Evolutionary conservation across 2,888 invertebrate species (phyloP).

Genomic region (Linnaemya vulpina): DNA sequence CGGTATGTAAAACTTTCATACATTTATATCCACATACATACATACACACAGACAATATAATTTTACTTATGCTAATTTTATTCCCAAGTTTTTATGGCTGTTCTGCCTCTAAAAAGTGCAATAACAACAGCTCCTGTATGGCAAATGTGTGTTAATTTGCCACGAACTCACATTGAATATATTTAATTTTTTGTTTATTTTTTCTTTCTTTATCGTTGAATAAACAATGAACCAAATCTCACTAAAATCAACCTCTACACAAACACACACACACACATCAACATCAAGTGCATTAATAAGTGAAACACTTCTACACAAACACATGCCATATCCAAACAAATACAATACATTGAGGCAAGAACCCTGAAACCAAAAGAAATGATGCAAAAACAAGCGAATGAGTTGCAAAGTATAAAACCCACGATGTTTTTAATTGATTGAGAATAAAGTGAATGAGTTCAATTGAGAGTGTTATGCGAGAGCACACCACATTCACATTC

Average conservation of each 20-base stretch:
- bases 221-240: slow-evolving; percentile 57
- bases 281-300: neutral
- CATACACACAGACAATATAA: slow-evolving; percentile 23
- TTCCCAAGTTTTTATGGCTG: neutral
- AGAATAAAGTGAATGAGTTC: neutral
- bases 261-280: neutral
- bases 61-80: slow-evolving; percentile 33
- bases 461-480: neutral
- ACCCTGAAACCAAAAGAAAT: slow-evolving; percentile 64
- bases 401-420: slow-evolving; percentile 44
- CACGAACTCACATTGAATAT: slow-evolving; percentile 70
- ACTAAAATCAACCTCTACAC: slow-evolving; percentile 11
- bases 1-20: too few species aligned
- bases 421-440: slow-evolving; percentile 37
- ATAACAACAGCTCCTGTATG: slow-evolving; percentile 48
- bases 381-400: slow-evolving; percentile 41
- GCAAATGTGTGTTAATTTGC: slow-evolving; percentile 69
- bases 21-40: too few species aligned
- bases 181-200: slow-evolving; percentile 56
- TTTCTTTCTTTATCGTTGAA: slow-evolving; percentile 58
- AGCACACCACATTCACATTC: neutral
- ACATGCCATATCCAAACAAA: neutral
- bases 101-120: slow-evolving; percentile 51
- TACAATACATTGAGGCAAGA: slow-evolving; percentile 32
- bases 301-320: neutral